Base-by-base conservation (phyloP, 2,888 invertebrate genomes). In the Apotomis turbidana region DNA sequence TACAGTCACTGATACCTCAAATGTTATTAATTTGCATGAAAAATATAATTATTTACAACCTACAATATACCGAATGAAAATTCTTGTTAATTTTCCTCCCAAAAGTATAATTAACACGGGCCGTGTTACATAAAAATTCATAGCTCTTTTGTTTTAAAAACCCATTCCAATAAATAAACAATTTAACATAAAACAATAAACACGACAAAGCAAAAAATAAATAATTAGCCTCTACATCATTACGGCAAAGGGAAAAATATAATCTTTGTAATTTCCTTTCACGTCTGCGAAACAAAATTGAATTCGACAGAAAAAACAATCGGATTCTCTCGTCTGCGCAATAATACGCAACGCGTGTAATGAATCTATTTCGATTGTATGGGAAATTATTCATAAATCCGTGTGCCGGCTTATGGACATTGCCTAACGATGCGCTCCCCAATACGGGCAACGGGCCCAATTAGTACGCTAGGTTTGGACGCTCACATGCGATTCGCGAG, bases 331-430 rank as follows among this genome's bases (percentile, higher is more conserved):
- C 46, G n/a, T 38, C 15, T 58, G 13, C 10, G 49, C 10, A 44
- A 67, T 69, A 61, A 59, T 57, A 55, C 44, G 41, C 51, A 61
- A 41, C 61, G 57, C 49, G 57, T 71, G 67, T 68, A 71, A 71
- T 71, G 71, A 71, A 68, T 71, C 71, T 61, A 71, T 71, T 71
- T 62, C 67, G 51, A 57, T 57, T 66, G 60, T 67, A 55, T 67
- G 36, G 67, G 71, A 52, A 41, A 68, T 71, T 71, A 71, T 71
- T 71, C 71, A 71, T 68, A 71, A 71, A 71, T 71, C 67, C 61
- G 27, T 57, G 51, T 44, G 36, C 66, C 54, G 57, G 71, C 67
- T 71, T 71, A 71, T 71, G 67, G 61, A 68, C 71, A 71, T 71
- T 71, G 71, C 67, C 67, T 71, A 71, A 71, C 71, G 61, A 71